Conservation (phyloP, 2,113 vertebrate species). For the Macheiramphus alcinus region DNA sequence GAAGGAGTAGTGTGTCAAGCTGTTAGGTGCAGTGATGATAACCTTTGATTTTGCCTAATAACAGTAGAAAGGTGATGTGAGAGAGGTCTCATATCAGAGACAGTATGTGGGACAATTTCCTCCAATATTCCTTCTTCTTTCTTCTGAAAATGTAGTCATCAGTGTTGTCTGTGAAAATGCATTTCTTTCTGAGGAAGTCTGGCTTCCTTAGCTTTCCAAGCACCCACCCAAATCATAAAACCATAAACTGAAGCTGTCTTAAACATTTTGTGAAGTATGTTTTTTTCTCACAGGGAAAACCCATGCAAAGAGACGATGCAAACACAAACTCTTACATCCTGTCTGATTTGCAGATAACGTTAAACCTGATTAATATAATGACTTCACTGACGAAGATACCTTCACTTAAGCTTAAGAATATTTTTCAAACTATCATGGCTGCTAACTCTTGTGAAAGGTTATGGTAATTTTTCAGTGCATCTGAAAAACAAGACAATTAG, state of each 20-base stretch:
- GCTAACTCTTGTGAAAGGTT: background rate
- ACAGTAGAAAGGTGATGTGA: background rate
- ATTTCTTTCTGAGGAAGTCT: background rate
- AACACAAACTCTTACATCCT: background rate
- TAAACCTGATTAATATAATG: background rate
- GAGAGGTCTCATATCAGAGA: background rate
- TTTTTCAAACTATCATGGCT: background rate
- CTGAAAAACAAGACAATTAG: background rate
- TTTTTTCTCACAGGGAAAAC: background rate
- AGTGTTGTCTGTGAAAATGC: background rate
- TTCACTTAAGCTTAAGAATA: background rate
- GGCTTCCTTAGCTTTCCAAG: background rate
- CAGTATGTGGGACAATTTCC: background rate
- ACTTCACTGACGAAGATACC: background rate
- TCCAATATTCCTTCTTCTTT: background rate
- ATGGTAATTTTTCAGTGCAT: background rate
- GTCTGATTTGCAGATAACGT: background rate
- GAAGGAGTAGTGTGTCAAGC: background rate
- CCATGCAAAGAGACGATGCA: background rate
- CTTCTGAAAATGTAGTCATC: background rate
- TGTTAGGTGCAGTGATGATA: background rate
- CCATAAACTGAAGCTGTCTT: background rate
- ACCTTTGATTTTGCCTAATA: background rate
- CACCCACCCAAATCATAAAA: background rate
- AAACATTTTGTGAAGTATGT: background rate